A percentile compares a stretch with the other conserved stretches of the same genome.
Conservation (phyloP, 2,113 vertebrate genomes). For the Emydocephalus ijimae region DNA sequence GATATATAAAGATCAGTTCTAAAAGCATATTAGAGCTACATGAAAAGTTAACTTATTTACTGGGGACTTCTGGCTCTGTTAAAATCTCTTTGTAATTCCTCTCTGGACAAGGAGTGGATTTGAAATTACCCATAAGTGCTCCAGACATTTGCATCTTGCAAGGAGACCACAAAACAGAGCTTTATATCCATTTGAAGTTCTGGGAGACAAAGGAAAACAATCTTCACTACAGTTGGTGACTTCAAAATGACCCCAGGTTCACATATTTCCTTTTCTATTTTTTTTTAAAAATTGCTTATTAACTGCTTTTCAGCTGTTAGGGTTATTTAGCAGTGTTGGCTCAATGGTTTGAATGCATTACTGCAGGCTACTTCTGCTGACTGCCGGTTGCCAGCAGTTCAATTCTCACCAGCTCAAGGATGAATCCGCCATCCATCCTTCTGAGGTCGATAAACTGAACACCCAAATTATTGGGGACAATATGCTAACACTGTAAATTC, state of each 20-base stretch:
- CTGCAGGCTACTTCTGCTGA: too few relatives aligned
- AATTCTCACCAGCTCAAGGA: too few relatives aligned
- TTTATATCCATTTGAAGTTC: not conserved
- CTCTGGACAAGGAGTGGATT: not conserved
- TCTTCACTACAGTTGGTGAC: not conserved
- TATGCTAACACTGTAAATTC: too few relatives aligned
- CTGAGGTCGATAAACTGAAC: too few relatives aligned
- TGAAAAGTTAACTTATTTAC: not conserved
- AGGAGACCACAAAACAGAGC: not conserved
- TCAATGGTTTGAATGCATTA: too few relatives aligned
- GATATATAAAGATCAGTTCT: not conserved
- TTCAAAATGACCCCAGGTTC: not conserved
- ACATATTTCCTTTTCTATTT: not conserved
- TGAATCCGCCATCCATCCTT: too few relatives aligned
- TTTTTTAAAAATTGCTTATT: not conserved
- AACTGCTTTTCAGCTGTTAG: not conserved
- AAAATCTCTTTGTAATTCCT: not conserved
- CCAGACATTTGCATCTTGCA: not conserved
- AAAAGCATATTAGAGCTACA: not conserved
- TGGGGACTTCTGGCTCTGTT: not conserved
- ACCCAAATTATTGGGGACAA: too few relatives aligned
- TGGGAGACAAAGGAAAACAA: not conserved
- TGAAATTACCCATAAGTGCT: not conserved
- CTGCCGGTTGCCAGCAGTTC: too few relatives aligned
- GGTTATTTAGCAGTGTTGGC: too few relatives aligned